Conservation (phyloP, 2,888 invertebrate genomes). For the Latheticus oryzae region DNA sequence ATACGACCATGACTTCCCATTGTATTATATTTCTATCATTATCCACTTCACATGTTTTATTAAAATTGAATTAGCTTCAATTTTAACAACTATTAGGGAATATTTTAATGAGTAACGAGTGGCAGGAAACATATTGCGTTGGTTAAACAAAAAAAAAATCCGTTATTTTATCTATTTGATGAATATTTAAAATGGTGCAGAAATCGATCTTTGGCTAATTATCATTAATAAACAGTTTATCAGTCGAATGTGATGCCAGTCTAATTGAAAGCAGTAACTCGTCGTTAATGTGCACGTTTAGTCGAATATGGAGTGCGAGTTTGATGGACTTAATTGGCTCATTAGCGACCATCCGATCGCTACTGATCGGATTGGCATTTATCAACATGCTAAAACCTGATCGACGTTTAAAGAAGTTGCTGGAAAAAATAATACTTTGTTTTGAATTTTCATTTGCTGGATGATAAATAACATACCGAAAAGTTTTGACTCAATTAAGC, state of each 20-base stretch:
- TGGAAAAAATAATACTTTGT: background rate
- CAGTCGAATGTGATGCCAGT: constrained; percentile 41
- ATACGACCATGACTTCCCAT: constrained; percentile 50
- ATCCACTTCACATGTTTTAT: constrained; percentile 53
- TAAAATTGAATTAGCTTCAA: constrained; percentile 54
- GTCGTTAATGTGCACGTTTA: constrained; percentile 47
- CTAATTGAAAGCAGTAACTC: constrained; percentile 49
- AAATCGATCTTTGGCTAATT: constrained; percentile 2
- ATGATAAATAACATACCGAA: too few species aligned
- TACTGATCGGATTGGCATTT: constrained; percentile 50
- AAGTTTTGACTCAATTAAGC: too few species aligned
- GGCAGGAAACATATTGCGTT: constrained; percentile 38
- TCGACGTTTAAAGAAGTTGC: background rate
- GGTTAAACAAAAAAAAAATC: too few species aligned
- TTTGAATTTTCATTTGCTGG: too few species aligned
- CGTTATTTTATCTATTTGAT: too few species aligned
- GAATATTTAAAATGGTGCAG: background rate
- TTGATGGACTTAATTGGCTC: constrained; percentile 54
- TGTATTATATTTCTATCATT: constrained; percentile 51
- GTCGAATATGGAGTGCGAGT: constrained; percentile 48
- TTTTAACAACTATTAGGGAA: constrained; percentile 43
- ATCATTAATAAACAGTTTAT: constrained; percentile 43
- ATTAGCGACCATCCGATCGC: constrained; percentile 49
- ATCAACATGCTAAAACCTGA: constrained; percentile 43
- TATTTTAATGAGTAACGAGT: constrained; percentile 38